Evolutionary conservation across 1,140 invertebrate species (phyloP), one percentile per base, ranked within the genome.

Genomic region (Panagrolaimus sp.): DNA sequence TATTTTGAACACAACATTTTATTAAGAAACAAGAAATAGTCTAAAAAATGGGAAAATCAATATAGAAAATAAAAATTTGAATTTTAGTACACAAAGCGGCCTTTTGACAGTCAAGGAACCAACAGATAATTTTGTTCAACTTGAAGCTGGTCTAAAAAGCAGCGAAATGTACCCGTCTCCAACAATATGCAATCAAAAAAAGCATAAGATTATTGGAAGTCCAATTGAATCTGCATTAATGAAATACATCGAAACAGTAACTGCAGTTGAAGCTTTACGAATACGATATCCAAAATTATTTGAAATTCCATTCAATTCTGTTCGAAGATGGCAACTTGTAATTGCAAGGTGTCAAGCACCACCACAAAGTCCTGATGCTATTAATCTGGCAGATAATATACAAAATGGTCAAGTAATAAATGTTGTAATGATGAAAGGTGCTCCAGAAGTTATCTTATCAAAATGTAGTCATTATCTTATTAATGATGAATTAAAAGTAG

Each of bases 361-460:
- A 38, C 31, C 67, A 64, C 65, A 38, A 67, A 70, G 13, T 74
- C 72, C 51, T 67, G 75, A 23, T 27, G 63, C 14, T 69, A 66
- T 23, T 53, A 67, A 43, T 70, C 76, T 62, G 66, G 69, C 38
- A 51, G 66, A 66, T 16, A 42, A 25, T 13, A 5, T 62, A 45
- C 9, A 20, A 45, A 13, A 14, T 57, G 66, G 67, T 42, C 13
- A 45, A 69, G 13, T 62, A 72, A 25, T 67, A 4, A 38, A 67
- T 20, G 65, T 70, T 48, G 66, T 75, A 13, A 72, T 77, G 66
- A 65, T 78, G 38, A 77, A 77, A 72, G 75, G 75, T 11, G 75
- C 75, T 13, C 75, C 75, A 9, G 75, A 77, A 57, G 72, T 27
- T n/a, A 27, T 67, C 4, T 23, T 67, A 20, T 11, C 66, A 31